Evolutionary conservation across 2,888 invertebrate genomes (phyloP).

Genomic region (Ernsta delagoae): DNA sequence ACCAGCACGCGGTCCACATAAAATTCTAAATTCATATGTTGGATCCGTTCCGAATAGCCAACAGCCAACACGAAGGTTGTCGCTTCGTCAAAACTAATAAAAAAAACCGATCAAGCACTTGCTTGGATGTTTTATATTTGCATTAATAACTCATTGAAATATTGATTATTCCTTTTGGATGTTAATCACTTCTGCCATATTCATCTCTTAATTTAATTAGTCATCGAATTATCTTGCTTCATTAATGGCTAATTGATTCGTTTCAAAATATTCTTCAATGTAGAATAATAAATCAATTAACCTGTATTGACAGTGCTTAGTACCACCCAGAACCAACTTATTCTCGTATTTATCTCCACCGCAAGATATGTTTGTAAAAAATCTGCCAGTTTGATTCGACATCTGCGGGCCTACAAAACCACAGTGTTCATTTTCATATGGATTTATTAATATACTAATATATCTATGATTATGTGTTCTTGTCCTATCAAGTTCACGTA

Average conservation of each 20-base stretch:
- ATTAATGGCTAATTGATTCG: neutral
- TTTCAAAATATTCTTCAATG: neutral
- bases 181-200: neutral
- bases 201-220: constrained; percentile 2
- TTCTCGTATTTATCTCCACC: neutral
- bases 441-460: constrained; percentile 30
- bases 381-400: constrained; percentile 1
- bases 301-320: neutral
- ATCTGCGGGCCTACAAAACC: neutral
- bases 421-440: constrained; percentile 18
- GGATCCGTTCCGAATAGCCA: constrained; percentile 37
- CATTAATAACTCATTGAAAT: neutral
- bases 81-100: constrained; percentile 37
- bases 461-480: constrained; percentile 26
- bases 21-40: constrained; percentile 42
- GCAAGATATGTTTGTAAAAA: constrained; percentile 11
- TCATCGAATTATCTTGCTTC: neutral
- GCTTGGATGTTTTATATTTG: neutral
- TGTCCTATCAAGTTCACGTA: constrained; percentile 36
- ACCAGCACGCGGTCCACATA: constrained; percentile 40
- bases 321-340: neutral
- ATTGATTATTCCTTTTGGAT: neutral
- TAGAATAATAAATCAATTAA: neutral
- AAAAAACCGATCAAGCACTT: constrained; percentile 12
- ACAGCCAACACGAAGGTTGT: constrained; percentile 39